These are phyloP conservation scores for Peromyscus leucopus DNA, from an alignment of 2,113 vertebrate species.

Conservation along the genomic window DNA sequence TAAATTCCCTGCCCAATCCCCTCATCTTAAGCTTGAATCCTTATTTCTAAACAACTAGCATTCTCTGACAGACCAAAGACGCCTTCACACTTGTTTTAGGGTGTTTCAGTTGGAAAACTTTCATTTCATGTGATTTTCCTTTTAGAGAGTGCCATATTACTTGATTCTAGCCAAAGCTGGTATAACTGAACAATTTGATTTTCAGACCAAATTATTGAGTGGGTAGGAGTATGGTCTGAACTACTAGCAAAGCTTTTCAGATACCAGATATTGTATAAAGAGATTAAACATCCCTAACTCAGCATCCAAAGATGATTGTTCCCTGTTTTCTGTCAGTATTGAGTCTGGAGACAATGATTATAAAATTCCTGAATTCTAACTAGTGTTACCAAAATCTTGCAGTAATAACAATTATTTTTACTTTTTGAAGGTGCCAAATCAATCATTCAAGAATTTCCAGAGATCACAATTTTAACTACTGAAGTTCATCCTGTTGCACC, in stretches of 20 bases:
- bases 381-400: slow-evolving; percentile 15
- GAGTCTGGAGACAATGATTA: slow-evolving; percentile 16
- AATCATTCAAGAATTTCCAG: slow-evolving; percentile 98
- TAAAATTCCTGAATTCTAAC: slow-evolving; percentile 58
- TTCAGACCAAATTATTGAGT: slow-evolving; percentile 54
- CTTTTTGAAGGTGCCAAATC: slow-evolving; percentile 94
- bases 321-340: slow-evolving; percentile 23
- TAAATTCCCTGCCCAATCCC: not conserved
- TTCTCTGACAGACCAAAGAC: slow-evolving; percentile 9
- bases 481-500: slow-evolving; percentile 97
- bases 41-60: slow-evolving; percentile 55
- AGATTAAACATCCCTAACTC: slow-evolving; percentile 40
- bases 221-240: not conserved
- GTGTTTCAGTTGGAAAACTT: slow-evolving; percentile 14
- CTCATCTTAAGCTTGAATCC: not conserved
- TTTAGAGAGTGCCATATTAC: slow-evolving; percentile 28
- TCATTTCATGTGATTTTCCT: slow-evolving; percentile 48
- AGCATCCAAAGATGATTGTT: slow-evolving; percentile 40
- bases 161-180: slow-evolving; percentile 21
- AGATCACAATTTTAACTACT: slow-evolving; percentile 98
- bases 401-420: slow-evolving; percentile 58
- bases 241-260: slow-evolving; percentile 52
- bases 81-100: slow-evolving; percentile 14
- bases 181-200: slow-evolving; percentile 61
- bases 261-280: not conserved